Evolutionary conservation across 1,140 invertebrate genomes (phyloP), one percentile per base, ranked within the genome.

Genomic region (Pemphigus obesinymphae): DNA sequence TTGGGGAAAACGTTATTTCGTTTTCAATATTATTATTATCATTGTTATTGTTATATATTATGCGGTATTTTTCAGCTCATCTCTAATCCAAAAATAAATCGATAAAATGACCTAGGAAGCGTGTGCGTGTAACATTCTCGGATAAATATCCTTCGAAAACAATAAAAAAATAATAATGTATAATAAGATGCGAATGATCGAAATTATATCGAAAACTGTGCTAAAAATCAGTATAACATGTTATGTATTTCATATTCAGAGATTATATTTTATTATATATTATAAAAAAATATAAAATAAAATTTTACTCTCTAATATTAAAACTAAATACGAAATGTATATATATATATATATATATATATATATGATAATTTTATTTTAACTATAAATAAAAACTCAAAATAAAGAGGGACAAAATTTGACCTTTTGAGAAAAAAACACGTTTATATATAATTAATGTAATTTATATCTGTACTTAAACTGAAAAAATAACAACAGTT

Each of bases 211-310:
- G 15, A 26, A 61, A 31, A 48, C 53, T n/a, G 1, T 23, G 26
- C 23, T 23, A 58, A 26, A 26, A 10, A 58, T 58, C 53, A 58
- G 53, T 26, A 26, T 58, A 58, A 58, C 53, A 58, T 4, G 53
- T 58, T 23, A 58, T 23, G 53, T 55, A n/a, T n/a, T n/a, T n/a
- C n/a, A n/a, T n/a, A 7, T 58, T 26, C 23, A 23, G 53, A 26
- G 26, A 58, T 58, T 26, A 58, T 23, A 26, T 58, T 58, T n/a
- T n/a, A n/a, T n/a, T n/a, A n/a, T n/a, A n/a, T n/a, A n/a, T n/a
- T n/a, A n/a, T n/a, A n/a, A n/a, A 58, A 58, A 58, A 58, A 58
- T 58, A 58, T 58, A 58, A 58, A 13, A 58, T 58, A 58, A 58
- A 58, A 58, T 26, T 13, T 5, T 58, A 15, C 11, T 5, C 23